These are phyloP conservation scores for Megatriorchis doriae DNA, from an alignment of 2,113 vertebrate species.

Conservation along the genomic window DNA sequence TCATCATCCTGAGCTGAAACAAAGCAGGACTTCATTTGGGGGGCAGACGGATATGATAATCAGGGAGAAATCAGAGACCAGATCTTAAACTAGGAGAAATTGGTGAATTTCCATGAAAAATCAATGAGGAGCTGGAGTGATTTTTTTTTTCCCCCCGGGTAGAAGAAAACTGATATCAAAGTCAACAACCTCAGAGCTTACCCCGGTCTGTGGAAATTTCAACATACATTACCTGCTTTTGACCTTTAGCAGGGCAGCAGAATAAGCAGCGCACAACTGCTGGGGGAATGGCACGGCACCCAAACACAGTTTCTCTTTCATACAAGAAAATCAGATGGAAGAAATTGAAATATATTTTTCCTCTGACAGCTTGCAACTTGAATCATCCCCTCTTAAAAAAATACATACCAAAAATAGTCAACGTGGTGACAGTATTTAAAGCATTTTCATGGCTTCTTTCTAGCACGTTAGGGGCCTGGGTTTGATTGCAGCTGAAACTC, in stretches of 20 bases:
- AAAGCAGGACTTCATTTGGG: background rate
- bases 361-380: background rate
- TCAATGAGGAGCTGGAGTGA: background rate
- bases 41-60: background rate
- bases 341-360: background rate
- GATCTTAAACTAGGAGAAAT: background rate
- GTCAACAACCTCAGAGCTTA: background rate
- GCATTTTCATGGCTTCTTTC: background rate
- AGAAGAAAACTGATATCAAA: slow-evolving; percentile 43
- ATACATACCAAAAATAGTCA: rapidly evolving
- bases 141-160: background rate
- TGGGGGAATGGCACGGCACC: background rate
- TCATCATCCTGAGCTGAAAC: background rate
- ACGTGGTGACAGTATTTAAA: background rate
- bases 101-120: slow-evolving; percentile 41
- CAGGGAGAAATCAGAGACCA: slow-evolving; percentile 8
- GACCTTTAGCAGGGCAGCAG: background rate
- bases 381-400: background rate
- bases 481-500: background rate
- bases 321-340: background rate
- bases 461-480: background rate
- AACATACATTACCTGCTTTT: slow-evolving; percentile 17
- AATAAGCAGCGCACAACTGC: background rate
- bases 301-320: background rate
- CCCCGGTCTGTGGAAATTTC: background rate